Evolutionary conservation across 37 sponge, comb jelly and placozoan species (phyloP), one percentile per base, ranked within the genome.

Genomic region (Cliona cf. orientalis): DNA sequence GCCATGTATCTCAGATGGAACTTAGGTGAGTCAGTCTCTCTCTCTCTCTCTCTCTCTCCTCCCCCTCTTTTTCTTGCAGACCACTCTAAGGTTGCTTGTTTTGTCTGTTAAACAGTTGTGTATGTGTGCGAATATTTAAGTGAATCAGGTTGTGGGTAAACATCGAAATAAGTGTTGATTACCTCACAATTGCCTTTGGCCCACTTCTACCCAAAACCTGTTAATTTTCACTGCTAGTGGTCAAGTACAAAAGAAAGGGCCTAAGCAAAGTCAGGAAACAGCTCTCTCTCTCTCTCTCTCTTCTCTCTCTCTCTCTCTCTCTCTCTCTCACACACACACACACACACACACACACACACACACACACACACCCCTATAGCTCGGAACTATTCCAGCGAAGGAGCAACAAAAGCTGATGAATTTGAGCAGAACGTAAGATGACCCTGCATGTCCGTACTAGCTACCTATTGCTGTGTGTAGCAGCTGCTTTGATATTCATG

Each of bases 1-100:
- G 70, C 84, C 46, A 92, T 92, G 82, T 88, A 88, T 82, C 75
- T 83, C 5, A 38, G 85, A 12, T 92, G 93, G 93, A 88, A 84
- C 42, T 28, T 84, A 9, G 89, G 93, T 92, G 40, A 92, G 81
- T 23, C 11, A 1, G 6, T 3, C 37, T 40, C 6, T 11, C 26
- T n/a, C 5, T 61, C 19, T 6, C 56, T 35, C 2, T 53, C 34
- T 55, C 55, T 25, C 1, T 55, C 3, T 53, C 31, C 42, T 58
- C 63, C 2, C 6, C n/a, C 23, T 71, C 6, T 42, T 3, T 26
- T 2, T 3, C 35, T 22, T 33, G 5, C 35, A 66, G 22, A 34
- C 34, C 68, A 4, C 3, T n/a, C n/a, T n/a, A n/a, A n/a, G n/a
- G n/a, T n/a, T n/a, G n/a, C n/a, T n/a, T n/a, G n/a, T n/a, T n/a